A percentile compares a stretch with the other conserved stretches of the same genome.
Evolutionary conservation across 2,888 invertebrate genomes (phyloP).

Genomic region (Caenorhabditis imperialis): DNA sequence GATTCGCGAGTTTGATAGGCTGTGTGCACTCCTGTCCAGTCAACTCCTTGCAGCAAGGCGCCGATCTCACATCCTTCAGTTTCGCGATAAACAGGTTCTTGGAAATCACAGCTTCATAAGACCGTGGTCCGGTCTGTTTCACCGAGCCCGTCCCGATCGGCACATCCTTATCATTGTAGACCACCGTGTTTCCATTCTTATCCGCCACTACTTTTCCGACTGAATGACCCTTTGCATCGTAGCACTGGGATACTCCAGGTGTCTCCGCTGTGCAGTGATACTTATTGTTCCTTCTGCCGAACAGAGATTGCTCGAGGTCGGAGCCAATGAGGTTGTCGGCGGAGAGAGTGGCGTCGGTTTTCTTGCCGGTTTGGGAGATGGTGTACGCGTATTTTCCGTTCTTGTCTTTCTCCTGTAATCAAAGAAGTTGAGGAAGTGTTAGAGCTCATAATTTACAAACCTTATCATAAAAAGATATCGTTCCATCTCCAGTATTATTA

Average conservation of each 20-base stretch:
- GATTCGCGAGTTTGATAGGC: conserved; percentile 76
- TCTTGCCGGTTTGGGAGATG: conserved; percentile 73
- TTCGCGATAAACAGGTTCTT: conserved; percentile 77
- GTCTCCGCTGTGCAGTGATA: conserved; percentile 77
- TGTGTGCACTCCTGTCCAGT: conserved; percentile 75
- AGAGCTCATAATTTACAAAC: conserved; percentile 32
- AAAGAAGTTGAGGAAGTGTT: conserved; percentile 1
- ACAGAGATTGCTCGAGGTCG: conserved; percentile 70
- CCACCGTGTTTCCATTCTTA: conserved; percentile 77
- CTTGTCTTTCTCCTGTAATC: conserved; percentile 70
- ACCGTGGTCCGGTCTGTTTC: conserved; percentile 67
- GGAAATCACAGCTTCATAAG: conserved; percentile 76
- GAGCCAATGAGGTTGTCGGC: conserved; percentile 68
- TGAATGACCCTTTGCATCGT: conserved; percentile 76
- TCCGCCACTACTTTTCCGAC: conserved; percentile 77
- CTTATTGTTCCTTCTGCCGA: conserved; percentile 75
- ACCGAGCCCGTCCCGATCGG: conserved; percentile 77
- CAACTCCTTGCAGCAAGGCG: conserved; percentile 73
- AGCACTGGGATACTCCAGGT: conserved; percentile 77
- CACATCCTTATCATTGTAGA: conserved; percentile 77
- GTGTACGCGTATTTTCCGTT: conserved; percentile 75
- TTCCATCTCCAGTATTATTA: conserved; percentile 73
- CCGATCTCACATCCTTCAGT: conserved; percentile 72
- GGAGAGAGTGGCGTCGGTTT: conserved; percentile 73
- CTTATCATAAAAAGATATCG: conserved; percentile 70